A percentile compares a stretch with the other conserved stretches of the same genome.
phyloP scores from a whole-genome alignment of 2,888 invertebrate species.

The Ernsta delagoae region DNA sequence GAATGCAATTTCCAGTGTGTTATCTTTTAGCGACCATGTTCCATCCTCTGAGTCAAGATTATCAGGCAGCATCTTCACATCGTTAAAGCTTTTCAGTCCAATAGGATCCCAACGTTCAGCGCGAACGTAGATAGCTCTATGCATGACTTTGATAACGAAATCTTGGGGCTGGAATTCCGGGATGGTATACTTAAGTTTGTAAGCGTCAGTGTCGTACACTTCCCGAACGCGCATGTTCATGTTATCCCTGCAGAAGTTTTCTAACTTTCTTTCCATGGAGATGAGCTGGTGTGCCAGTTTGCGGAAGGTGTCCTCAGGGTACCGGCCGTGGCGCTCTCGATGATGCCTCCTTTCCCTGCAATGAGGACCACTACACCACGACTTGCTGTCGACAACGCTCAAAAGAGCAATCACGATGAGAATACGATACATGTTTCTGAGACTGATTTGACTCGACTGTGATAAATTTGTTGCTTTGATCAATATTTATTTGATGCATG shows the following conservation, averaged over 20 bases:
- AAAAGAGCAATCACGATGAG: slow-evolving; percentile 20
- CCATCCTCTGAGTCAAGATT: slow-evolving; percentile 12
- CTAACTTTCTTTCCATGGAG: slow-evolving; percentile 19
- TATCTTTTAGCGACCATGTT: slow-evolving; percentile 9
- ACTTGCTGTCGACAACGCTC: neutral
- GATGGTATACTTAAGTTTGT: slow-evolving; percentile 17
- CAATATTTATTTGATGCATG: slow-evolving; percentile 14
- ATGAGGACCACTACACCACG: neutral
- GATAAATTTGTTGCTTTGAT: neutral
- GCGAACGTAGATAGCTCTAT: slow-evolving; percentile 9
- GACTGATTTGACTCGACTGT: neutral
- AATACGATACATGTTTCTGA: slow-evolving; percentile 19
- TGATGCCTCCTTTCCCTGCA: slow-evolving; percentile 9
- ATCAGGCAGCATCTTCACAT: slow-evolving; percentile 25
- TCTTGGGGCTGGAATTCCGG: slow-evolving; percentile 10
- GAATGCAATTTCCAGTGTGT: neutral
- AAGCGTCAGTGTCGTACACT: slow-evolving; percentile 3
- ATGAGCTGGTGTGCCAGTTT: slow-evolving; percentile 25
- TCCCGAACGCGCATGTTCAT: slow-evolving; percentile 13
- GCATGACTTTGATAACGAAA: slow-evolving; percentile 15
- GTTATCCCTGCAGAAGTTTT: slow-evolving; percentile 13
- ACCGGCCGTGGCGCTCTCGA: neutral
- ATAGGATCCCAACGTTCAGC: slow-evolving; percentile 21
- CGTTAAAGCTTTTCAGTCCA: slow-evolving; percentile 7
- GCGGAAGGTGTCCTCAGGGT: slow-evolving; percentile 16